Evolutionary conservation across 2,888 invertebrate genomes (phyloP).

Genomic region (Chaetogeoica ovagalla): DNA sequence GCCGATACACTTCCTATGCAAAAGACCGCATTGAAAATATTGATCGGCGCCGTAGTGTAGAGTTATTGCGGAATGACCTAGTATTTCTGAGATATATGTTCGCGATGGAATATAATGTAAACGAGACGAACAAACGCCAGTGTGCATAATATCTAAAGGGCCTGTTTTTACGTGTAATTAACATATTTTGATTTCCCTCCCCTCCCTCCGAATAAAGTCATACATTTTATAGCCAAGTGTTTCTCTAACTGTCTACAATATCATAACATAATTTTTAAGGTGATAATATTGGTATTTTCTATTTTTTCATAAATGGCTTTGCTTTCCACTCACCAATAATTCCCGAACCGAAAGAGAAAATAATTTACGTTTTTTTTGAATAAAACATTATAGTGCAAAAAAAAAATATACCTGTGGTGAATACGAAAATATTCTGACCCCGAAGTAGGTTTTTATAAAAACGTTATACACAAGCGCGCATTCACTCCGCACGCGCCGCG

Average conservation of each 20-base stretch:
- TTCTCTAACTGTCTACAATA: too few relatives aligned
- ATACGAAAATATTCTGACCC: slow-evolving; percentile 7
- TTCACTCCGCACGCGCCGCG: too few relatives aligned
- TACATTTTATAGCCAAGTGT: too few relatives aligned
- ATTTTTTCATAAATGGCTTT: too few relatives aligned
- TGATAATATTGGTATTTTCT: neutral
- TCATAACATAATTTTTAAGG: too few relatives aligned
- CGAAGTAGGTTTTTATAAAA: neutral
- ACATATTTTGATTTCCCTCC: neutral
- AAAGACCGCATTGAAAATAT: slow-evolving; percentile 10
- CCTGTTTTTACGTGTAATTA: neutral
- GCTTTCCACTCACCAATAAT: neutral
- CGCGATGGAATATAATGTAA: neutral
- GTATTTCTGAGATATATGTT: slow-evolving; percentile 10
- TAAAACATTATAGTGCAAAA: too few relatives aligned
- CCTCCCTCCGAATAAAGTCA: too few relatives aligned
- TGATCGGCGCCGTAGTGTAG: neutral
- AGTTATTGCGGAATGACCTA: slow-evolving; percentile 11
- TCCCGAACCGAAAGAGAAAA: too few relatives aligned
- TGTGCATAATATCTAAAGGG: neutral
- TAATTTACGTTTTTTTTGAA: too few relatives aligned
- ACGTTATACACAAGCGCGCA: neutral
- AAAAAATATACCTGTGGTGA: neutral
- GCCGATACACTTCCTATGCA: slow-evolving; percentile 8
- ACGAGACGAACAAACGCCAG: neutral